Conservation (phyloP, 2,797 vertebrate genomes). For the Pseudochromis fuscus region DNA sequence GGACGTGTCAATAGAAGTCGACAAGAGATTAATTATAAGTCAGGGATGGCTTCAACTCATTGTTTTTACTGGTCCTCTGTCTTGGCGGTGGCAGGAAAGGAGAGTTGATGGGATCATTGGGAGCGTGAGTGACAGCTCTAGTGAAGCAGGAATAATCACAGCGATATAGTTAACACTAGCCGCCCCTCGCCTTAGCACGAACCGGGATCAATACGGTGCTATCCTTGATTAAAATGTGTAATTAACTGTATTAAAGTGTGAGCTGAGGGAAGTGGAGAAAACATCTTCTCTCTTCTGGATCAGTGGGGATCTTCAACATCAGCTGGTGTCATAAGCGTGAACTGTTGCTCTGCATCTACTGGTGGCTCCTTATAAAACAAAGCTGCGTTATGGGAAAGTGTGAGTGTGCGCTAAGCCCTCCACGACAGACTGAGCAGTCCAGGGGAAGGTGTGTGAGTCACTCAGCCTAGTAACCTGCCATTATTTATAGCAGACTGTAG, state of each 20-base stretch:
- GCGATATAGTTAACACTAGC: constrained; percentile 65
- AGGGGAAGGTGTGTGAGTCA: constrained; percentile 75
- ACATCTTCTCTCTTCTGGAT: constrained; percentile 22
- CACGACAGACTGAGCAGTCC: constrained; percentile 64
- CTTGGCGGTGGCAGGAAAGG: constrained; percentile 51
- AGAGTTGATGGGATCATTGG: constrained; percentile 64
- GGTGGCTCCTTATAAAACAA: constrained; percentile 2
- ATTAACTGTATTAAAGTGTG: constrained; percentile 69
- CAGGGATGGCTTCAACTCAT: constrained; percentile 74
- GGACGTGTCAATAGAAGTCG: constrained; percentile 83
- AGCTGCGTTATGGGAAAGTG: constrained; percentile 8
- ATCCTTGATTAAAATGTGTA: constrained; percentile 76
- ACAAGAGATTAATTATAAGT: constrained; percentile 84
- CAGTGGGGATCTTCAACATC: constrained; percentile 38
- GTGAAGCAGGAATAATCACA: constrained; percentile 68
- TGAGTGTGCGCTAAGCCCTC: constrained; percentile 36
- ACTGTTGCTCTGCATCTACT: constrained; percentile 31
- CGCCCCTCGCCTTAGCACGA: constrained; percentile 29
- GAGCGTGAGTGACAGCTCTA: constrained; percentile 76
- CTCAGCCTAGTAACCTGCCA: constrained; percentile 77
- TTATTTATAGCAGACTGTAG: constrained; percentile 78
- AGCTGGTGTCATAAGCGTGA: constrained; percentile 20
- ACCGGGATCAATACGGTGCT: constrained; percentile 66
- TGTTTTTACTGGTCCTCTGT: constrained; percentile 68
- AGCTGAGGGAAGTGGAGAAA: constrained; percentile 36